A percentile compares a stretch with the other conserved stretches of the same genome.
phyloP scores from a whole-genome alignment of 2,888 invertebrate species.

The Ophion ventricosus region DNA sequence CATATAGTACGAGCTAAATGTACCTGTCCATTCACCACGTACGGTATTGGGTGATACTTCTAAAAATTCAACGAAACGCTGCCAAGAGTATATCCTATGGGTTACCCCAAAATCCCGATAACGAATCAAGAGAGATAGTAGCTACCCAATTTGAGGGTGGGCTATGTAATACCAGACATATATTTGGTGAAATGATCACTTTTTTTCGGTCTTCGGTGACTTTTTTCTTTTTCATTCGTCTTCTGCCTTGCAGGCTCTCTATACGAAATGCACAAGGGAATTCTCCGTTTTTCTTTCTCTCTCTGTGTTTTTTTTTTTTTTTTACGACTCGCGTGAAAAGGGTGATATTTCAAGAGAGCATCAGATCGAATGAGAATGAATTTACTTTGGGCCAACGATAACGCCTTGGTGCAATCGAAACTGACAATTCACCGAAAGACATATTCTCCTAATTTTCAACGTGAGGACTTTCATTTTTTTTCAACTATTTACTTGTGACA shows the following conservation, averaged over 20 bases:
- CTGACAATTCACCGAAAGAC: constrained; percentile 53
- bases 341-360: constrained; percentile 7
- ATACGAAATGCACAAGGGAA: constrained; percentile 45
- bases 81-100: constrained; percentile 23
- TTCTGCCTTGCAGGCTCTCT: constrained; percentile 19
- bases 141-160: constrained; percentile 51
- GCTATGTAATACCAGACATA: constrained; percentile 34
- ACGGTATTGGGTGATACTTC: neutral
- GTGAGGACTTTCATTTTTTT: constrained; percentile 14
- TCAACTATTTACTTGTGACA: constrained; percentile 25
- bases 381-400: constrained; percentile 14
- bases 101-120: constrained; percentile 43
- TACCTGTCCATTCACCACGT: constrained; percentile 18
- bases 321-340: constrained; percentile 14
- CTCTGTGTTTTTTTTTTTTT: constrained; percentile 1
- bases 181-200: constrained; percentile 44
- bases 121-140: constrained; percentile 46
- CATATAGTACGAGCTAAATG: neutral
- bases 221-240: constrained; percentile 34
- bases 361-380: constrained; percentile 38
- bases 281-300: constrained; percentile 15
- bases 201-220: constrained; percentile 30
- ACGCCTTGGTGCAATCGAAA: constrained; percentile 39
- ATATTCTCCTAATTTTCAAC: constrained; percentile 5
- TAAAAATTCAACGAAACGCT: constrained; percentile 30